Evolutionary conservation across 2,113 vertebrate species (phyloP).

Genomic region (Acanthochromis polyacanthus): DNA sequence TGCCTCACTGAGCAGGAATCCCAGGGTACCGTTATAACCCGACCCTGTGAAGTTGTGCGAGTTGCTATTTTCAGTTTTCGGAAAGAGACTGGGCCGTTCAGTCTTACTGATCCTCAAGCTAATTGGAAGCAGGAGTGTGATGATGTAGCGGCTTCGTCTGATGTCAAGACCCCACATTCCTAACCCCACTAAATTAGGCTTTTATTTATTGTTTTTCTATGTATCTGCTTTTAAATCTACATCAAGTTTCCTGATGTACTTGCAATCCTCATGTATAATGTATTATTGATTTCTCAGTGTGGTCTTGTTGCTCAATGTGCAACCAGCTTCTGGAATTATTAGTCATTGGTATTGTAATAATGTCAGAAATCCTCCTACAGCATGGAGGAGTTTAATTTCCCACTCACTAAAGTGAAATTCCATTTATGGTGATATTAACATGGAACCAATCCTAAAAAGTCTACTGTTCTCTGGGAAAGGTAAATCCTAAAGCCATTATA

Average conservation of each 20-base stretch:
- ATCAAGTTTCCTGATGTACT: background rate
- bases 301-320: background rate
- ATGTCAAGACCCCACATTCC: constrained; percentile 20
- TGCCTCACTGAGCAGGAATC: constrained; percentile 57
- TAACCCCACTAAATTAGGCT: background rate
- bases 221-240: background rate
- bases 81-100: background rate
- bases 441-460: too few relatives aligned
- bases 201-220: background rate
- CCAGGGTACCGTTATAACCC: constrained; percentile 6
- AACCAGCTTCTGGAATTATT: background rate
- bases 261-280: background rate
- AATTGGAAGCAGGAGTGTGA: constrained; percentile 53
- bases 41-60: constrained; percentile 19
- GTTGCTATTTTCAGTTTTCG: constrained; percentile 39
- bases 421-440: background rate
- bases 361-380: background rate
- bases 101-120: background rate
- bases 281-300: background rate
- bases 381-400: background rate
- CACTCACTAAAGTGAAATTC: background rate
- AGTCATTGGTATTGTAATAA: background rate
- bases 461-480: background rate
- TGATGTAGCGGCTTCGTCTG: constrained; percentile 5
- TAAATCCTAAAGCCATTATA: background rate